Percentiles rank a stretch among this genome's conserved stretches.
Conservation (phyloP, 2,113 vertebrate genomes). For the Balaeniceps rex region DNA sequence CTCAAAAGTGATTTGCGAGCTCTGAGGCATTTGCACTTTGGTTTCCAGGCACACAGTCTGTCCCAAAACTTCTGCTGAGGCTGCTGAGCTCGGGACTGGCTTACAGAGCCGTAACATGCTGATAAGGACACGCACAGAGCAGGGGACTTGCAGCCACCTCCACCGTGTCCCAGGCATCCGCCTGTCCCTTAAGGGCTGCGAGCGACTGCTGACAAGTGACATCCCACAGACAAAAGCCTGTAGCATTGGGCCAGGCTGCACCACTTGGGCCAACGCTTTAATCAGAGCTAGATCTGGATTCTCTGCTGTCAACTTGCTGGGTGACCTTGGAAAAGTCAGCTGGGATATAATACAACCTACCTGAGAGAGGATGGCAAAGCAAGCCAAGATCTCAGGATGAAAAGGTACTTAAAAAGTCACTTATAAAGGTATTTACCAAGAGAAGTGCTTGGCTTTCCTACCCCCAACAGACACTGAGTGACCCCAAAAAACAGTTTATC, state of each 20-base stretch:
- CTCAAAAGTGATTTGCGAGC: not conserved
- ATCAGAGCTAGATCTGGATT: not conserved
- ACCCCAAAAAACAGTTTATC: not conserved
- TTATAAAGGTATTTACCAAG: not conserved
- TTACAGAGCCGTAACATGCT: accelerated
- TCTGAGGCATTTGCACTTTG: not conserved
- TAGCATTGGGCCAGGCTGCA: not conserved
- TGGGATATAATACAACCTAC: not conserved
- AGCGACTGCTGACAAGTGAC: not conserved
- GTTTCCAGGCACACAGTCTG: not conserved
- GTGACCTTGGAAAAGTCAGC: not conserved
- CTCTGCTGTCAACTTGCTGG: not conserved
- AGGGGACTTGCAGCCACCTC: not conserved
- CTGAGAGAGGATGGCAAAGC: not conserved
- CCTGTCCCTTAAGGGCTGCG: not conserved
- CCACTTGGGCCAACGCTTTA: not conserved
- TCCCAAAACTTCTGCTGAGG: not conserved
- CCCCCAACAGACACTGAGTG: not conserved
- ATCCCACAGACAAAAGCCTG: not conserved
- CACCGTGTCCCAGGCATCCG: not conserved
- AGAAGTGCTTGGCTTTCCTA: not conserved
- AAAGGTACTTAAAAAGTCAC: not conserved
- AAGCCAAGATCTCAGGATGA: not conserved
- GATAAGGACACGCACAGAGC: not conserved
- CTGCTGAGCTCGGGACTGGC: not conserved